Percentiles rank a stretch among this genome's conserved stretches.
Conservation (phyloP, 2,113 vertebrate species). For the Tetrax tetrax region DNA sequence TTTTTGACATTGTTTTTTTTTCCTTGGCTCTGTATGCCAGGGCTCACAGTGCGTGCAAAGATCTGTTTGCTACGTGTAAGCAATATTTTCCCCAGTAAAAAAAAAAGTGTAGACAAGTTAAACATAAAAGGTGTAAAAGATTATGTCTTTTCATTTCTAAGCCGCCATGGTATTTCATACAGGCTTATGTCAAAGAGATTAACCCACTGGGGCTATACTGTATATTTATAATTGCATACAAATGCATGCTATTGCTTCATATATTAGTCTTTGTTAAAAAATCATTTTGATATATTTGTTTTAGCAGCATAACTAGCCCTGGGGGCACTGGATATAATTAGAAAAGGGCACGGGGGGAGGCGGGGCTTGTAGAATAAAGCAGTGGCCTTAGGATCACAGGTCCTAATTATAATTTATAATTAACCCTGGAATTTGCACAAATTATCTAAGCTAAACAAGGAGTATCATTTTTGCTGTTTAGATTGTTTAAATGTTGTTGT, state of each 20-base stretch:
- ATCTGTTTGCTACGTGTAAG: conserved; percentile 67
- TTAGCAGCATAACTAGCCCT: conserved; percentile 77
- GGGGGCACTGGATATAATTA: conserved; percentile 76
- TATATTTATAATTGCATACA: conserved; percentile 55
- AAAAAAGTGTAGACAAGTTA: conserved; percentile 62
- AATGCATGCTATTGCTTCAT: conserved; percentile 69
- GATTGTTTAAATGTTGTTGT: conserved; percentile 43
- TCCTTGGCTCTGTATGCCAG: conserved; percentile 53
- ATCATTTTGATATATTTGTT: conserved; percentile 83
- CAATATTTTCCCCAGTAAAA: conserved; percentile 56
- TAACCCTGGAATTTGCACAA: conserved; percentile 67
- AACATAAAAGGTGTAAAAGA: conserved; percentile 70
- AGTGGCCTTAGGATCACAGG: conserved; percentile 71
- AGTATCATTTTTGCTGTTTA: conserved; percentile 53
- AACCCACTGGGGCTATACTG: conserved; percentile 37
- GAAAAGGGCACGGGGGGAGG: conserved; percentile 71
- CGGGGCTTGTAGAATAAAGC: conserved; percentile 72
- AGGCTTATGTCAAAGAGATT: conserved; percentile 65
- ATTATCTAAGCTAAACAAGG: conserved; percentile 52
- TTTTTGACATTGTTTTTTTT: conserved; percentile 73
- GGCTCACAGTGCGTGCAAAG: conserved; percentile 64
- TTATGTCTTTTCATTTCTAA: conserved; percentile 39
- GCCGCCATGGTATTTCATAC: conserved; percentile 18
- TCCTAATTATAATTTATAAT: conserved; percentile 79
- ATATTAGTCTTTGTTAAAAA: conserved; percentile 72